Percentiles rank a stretch among this genome's conserved stretches.
phyloP scores from a whole-genome alignment of 2,113 vertebrate genomes.

The Sialia sialis region DNA sequence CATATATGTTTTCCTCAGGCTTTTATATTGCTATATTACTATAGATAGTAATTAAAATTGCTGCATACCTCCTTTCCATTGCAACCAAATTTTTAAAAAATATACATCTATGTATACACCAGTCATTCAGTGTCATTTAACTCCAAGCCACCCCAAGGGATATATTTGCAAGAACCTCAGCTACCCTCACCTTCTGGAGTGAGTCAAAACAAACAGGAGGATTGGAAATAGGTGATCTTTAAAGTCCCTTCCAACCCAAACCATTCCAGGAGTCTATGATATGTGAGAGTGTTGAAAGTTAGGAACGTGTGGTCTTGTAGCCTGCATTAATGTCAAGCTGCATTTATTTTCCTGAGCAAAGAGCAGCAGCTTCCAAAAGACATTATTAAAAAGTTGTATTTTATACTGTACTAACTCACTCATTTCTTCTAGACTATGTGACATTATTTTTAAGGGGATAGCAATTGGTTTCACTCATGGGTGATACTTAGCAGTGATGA shows the following conservation, averaged over 20 bases:
- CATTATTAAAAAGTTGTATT: neutral
- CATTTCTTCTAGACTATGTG: neutral
- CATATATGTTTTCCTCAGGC: neutral
- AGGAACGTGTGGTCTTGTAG: fast-evolving
- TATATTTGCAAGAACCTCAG: neutral
- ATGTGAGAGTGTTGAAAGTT: neutral
- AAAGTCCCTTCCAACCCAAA: neutral
- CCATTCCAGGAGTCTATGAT: neutral
- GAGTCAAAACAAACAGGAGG: neutral
- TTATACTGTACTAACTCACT: neutral
- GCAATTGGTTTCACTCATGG: neutral
- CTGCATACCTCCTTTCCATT: neutral
- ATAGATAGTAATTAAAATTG: neutral
- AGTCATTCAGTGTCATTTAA: neutral
- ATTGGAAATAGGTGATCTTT: neutral
- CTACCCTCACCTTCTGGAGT: neutral
- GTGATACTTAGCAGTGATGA: neutral
- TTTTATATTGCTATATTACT: neutral
- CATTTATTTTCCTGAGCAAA: neutral
- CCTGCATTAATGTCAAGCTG: neutral
- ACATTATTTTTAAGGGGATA: neutral
- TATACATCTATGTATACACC: fast-evolving
- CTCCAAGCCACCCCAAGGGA: neutral
- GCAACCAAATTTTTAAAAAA: neutral
- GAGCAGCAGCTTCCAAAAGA: neutral